phyloP scores from a whole-genome alignment of 2,797 vertebrate genomes.

The Moxostoma hubbsi region DNA sequence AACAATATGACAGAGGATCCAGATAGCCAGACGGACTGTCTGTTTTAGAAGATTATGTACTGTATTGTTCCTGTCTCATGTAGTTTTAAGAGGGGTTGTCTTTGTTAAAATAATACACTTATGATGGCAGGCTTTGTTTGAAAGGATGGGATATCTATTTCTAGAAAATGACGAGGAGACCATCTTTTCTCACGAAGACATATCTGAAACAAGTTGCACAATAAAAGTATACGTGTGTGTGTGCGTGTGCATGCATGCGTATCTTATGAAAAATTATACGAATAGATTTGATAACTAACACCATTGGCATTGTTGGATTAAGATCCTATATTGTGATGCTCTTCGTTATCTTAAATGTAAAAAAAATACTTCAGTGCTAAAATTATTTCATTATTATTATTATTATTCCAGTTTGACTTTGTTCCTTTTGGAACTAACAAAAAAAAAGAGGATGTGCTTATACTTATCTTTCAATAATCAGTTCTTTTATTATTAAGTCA shows the following conservation, averaged over 20 bases:
- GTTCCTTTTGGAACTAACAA: too few species aligned
- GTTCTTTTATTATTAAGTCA: too few species aligned
- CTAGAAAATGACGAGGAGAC: conserved; percentile 52
- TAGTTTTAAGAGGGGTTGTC: conserved; percentile 53
- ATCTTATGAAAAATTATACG: conserved; percentile 31
- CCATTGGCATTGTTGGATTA: conserved; percentile 14
- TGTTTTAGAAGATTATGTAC: conserved; percentile 55
- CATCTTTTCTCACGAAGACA: conserved; percentile 65
- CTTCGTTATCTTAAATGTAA: background rate
- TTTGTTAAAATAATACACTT: conserved; percentile 61
- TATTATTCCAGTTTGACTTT: too few species aligned
- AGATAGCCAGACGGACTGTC: background rate
- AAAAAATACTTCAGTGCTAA: background rate
- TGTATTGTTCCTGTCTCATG: conserved; percentile 59
- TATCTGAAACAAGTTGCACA: conserved; percentile 45
- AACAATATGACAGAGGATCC: conserved; percentile 6
- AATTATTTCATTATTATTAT: conserved; percentile 1
- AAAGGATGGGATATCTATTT: conserved; percentile 62
- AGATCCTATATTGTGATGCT: background rate
- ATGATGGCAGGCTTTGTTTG: conserved; percentile 62
- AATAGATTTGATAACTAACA: conserved; percentile 26
- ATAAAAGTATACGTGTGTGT: background rate
- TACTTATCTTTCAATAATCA: too few species aligned
- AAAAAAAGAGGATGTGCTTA: too few species aligned
- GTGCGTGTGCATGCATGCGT: background rate